Conservation (phyloP, 2,113 vertebrate genomes). For the Dromas ardeola region DNA sequence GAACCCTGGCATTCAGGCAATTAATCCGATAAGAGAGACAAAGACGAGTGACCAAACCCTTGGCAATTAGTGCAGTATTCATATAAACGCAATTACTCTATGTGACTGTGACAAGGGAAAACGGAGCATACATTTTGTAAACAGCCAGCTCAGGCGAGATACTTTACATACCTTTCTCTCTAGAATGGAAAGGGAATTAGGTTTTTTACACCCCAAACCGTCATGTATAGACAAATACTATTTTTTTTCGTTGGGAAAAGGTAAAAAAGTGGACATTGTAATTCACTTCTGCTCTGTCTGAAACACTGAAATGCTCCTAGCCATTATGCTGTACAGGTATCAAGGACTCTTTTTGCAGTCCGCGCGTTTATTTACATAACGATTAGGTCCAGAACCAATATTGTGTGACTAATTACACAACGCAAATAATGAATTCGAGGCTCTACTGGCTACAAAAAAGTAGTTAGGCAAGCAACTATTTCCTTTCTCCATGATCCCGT, state of each 20-base stretch:
- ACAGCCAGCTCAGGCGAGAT: background rate
- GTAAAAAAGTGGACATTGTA: background rate
- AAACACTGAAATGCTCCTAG: background rate
- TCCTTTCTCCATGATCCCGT: background rate
- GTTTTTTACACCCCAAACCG: background rate
- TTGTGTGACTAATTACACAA: background rate
- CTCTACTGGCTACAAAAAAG: background rate
- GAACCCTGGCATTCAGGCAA: background rate
- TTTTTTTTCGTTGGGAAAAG: background rate
- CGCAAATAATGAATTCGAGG: background rate
- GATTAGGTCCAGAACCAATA: background rate
- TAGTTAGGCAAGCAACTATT: background rate
- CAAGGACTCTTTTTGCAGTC: background rate
- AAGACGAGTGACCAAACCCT: background rate
- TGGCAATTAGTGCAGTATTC: background rate
- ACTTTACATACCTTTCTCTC: background rate
- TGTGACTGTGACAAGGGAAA: background rate
- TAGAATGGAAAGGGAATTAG: background rate
- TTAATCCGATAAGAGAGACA: background rate
- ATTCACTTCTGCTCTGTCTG: background rate
- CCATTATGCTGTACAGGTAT: background rate
- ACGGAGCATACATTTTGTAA: background rate
- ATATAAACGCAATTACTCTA: background rate
- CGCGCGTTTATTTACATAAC: background rate
- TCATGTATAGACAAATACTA: background rate